These are phyloP conservation scores for Temnothorax curvispinosus DNA, from an alignment of 1,140 invertebrate species.

Conservation along the genomic window DNA sequence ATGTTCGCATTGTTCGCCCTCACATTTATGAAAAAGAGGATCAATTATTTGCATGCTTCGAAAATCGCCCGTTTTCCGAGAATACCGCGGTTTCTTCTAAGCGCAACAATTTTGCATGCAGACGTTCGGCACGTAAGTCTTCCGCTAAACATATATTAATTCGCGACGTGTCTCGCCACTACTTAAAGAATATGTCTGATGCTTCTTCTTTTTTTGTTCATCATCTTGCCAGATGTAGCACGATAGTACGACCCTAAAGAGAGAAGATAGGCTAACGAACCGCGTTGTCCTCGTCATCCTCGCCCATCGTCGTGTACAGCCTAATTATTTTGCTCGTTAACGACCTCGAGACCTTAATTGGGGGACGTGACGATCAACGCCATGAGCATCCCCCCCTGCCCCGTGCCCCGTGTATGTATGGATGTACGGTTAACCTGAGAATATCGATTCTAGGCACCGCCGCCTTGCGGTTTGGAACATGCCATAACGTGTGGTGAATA, in stretches of 20 bases:
- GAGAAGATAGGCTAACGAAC: conserved; percentile 26
- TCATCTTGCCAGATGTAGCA: conserved; percentile 35
- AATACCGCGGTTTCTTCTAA: background rate
- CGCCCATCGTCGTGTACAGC: conserved; percentile 19
- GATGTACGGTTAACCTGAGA: conserved; percentile 52
- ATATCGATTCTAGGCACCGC: conserved; percentile 49
- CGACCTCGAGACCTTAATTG: conserved; percentile 71
- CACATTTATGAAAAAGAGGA: background rate
- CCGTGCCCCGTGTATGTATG: background rate
- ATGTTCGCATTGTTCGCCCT: background rate
- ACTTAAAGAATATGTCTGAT: conserved; percentile 3
- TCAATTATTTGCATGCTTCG: conserved; percentile 55
- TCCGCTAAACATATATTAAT: conserved; percentile 63
- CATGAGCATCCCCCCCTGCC: background rate
- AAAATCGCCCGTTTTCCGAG: conserved; percentile 36
- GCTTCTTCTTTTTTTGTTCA: conserved; percentile 25
- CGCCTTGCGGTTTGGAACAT: conserved; percentile 39
- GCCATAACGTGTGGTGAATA: conserved; percentile 51
- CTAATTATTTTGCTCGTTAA: conserved; percentile 76
- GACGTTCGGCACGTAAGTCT: conserved; percentile 31
- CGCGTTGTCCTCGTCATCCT: conserved; percentile 32
- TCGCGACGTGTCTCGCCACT: conserved; percentile 32
- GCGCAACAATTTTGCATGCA: conserved; percentile 34
- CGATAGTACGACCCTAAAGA: conserved; percentile 16
- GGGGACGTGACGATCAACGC: conserved; percentile 68